Percentiles rank a stretch among this genome's conserved stretches.
These are phyloP conservation scores for Lithophane socia DNA, from an alignment of 2,888 invertebrate species.

Conservation along the genomic window DNA sequence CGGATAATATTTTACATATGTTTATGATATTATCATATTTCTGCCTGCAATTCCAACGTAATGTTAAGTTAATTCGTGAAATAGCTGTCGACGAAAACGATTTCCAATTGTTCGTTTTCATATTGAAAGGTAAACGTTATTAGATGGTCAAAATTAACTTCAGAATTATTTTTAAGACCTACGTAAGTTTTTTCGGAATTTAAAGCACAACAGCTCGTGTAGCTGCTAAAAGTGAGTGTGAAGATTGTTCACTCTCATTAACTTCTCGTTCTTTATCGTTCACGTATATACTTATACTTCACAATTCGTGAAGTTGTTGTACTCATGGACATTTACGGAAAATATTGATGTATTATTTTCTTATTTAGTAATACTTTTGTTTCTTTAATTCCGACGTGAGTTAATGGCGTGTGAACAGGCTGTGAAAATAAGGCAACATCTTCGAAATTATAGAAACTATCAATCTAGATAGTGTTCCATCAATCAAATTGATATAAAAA, in stretches of 20 bases:
- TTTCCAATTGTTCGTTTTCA: neutral
- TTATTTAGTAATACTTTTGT: neutral
- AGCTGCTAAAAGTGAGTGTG: constrained; percentile 92
- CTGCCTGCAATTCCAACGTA: neutral
- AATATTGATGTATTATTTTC: neutral
- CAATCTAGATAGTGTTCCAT: neutral
- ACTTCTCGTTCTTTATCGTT: constrained; percentile 81
- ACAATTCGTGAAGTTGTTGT: constrained; percentile 57
- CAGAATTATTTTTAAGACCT: neutral
- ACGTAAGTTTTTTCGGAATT: neutral
- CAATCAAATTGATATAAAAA: neutral
- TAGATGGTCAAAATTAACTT: neutral
- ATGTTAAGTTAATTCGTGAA: neutral
- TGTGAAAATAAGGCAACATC: neutral
- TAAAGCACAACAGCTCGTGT: neutral
- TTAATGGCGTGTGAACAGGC: neutral
- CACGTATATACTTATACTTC: constrained; percentile 87
- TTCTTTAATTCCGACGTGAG: neutral
- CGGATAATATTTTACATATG: neutral
- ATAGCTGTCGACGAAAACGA: neutral
- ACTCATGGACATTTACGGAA: too few relatives aligned
- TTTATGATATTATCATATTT: neutral
- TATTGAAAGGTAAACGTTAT: neutral
- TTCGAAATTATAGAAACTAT: neutral
- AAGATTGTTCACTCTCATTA: constrained; percentile 85